A percentile compares a stretch with the other conserved stretches of the same genome.
Conservation (phyloP, 2,113 vertebrate genomes). For the Corapipo altera region DNA sequence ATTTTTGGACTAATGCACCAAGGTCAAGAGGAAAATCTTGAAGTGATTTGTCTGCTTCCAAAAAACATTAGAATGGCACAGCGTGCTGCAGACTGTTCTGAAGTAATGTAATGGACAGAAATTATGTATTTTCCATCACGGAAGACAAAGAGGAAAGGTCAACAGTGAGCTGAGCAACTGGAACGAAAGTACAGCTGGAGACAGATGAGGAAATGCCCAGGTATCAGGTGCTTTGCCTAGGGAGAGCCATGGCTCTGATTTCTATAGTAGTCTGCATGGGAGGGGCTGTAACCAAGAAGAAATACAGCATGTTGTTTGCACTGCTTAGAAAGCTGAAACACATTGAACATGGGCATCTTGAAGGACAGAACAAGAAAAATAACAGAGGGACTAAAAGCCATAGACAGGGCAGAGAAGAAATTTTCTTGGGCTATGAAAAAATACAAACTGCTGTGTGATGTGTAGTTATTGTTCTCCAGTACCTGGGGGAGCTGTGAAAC, state of each 20-base stretch:
- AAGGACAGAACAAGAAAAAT: neutral
- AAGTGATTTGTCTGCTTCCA: neutral
- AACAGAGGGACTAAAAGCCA: neutral
- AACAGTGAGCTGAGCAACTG: neutral
- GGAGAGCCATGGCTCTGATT: neutral
- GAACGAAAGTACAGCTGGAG: neutral
- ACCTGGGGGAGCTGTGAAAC: neutral
- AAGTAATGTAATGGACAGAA: neutral
- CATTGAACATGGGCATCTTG: neutral
- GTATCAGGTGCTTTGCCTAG: neutral
- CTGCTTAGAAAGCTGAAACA: neutral
- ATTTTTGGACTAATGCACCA: neutral
- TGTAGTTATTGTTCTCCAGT: neutral
- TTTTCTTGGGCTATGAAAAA: neutral
- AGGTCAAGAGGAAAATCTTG: neutral
- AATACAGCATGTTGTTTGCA: neutral
- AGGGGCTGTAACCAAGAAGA: neutral
- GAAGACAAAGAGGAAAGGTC: slow-evolving; percentile 1
- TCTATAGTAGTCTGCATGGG: neutral
- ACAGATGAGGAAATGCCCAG: neutral
- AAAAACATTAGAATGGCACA: neutral
- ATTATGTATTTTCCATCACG: neutral
- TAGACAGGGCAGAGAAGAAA: neutral
- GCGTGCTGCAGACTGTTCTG: neutral
- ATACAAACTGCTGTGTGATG: neutral